Percentiles rank a stretch among this genome's conserved stretches.
phyloP scores from a whole-genome alignment of 2,113 vertebrate species.

The Phyllopteryx taeniolatus region DNA sequence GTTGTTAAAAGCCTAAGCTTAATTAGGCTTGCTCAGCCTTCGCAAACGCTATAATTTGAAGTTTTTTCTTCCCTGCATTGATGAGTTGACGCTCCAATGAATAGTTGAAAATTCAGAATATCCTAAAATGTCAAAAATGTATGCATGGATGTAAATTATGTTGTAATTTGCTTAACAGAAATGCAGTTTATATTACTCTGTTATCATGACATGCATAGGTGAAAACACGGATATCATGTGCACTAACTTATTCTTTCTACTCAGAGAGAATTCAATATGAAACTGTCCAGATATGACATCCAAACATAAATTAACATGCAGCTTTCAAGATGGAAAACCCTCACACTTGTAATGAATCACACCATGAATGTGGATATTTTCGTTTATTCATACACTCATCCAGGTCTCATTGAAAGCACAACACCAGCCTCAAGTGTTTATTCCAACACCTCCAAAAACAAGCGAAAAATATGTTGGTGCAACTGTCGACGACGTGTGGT shows the following conservation, averaged over 20 bases:
- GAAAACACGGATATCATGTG: too few relatives aligned
- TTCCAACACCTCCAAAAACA: neutral
- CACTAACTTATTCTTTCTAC: neutral
- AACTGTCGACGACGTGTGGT: neutral
- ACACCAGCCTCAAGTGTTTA: neutral
- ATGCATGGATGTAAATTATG: neutral
- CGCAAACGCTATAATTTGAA: constrained; percentile 12
- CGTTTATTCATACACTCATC: neutral
- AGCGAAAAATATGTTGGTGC: neutral
- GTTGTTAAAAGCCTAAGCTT: constrained; percentile 2
- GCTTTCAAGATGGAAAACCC: neutral
- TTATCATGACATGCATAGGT: neutral
- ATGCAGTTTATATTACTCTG: too few relatives aligned
- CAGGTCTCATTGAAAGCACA: neutral
- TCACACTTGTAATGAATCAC: constrained; percentile 3
- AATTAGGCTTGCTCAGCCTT: constrained; percentile 18
- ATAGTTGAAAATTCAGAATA: neutral
- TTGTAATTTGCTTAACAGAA: neutral
- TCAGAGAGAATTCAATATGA: constrained; percentile 3
- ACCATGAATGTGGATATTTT: neutral
- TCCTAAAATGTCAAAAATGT: neutral
- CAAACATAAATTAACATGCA: neutral
- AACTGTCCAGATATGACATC: neutral
- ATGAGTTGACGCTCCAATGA: constrained; percentile 7
- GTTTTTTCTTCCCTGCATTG: constrained; percentile 4